Conservation (phyloP, 2,888 invertebrate species). For the Ophonus ardosiacus region DNA sequence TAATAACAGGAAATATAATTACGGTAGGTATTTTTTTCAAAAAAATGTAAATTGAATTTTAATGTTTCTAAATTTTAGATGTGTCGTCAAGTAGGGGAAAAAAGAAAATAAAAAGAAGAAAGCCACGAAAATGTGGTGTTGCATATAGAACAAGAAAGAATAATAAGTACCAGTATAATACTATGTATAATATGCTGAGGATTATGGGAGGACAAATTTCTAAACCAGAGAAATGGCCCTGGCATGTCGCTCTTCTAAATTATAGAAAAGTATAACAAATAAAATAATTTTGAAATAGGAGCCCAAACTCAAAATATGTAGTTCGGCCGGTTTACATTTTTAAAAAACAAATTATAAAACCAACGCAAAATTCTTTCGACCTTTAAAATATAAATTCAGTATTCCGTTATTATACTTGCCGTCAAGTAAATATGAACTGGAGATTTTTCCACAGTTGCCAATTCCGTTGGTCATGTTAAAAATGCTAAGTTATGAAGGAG, state of each 20-base stretch:
- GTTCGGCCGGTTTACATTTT: too few species aligned
- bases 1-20: constrained; percentile 32
- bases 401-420: too few species aligned
- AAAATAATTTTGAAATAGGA: not conserved
- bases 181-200: constrained; percentile 78
- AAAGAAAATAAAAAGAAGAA: constrained; percentile 47
- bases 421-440: too few species aligned
- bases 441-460: too few species aligned
- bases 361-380: too few species aligned
- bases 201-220: constrained; percentile 93
- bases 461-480: too few species aligned
- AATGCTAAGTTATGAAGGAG: too few species aligned
- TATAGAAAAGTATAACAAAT: constrained; percentile 81
- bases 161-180: not conserved
- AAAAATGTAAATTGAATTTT: not conserved
- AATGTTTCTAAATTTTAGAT: not conserved
- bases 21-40: constrained; percentile 7
- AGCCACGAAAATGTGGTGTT: constrained; percentile 70
- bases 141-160: constrained; percentile 69
- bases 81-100: not conserved
- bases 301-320: too few species aligned
- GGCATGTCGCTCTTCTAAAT: constrained; percentile 95
- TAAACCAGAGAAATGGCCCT: constrained; percentile 92
- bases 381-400: too few species aligned
- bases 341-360: too few species aligned